Conservation (phyloP, 2,113 vertebrate genomes). For the Miniopterus natalensis region DNA sequence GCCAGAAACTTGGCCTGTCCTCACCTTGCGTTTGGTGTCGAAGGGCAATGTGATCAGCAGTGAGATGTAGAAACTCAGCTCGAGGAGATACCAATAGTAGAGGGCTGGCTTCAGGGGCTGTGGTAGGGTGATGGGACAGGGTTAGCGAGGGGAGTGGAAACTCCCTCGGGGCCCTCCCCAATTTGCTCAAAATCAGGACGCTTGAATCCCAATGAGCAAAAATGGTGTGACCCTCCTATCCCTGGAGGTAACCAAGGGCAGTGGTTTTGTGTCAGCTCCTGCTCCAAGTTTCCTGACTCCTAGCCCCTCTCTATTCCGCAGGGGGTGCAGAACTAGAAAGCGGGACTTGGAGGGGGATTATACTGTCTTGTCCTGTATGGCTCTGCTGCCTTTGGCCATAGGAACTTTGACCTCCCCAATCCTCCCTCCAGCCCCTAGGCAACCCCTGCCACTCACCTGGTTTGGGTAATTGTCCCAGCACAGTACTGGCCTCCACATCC, state of each 20-base stretch:
- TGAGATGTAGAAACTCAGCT: conserved; percentile 95
- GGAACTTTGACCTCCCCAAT: neutral
- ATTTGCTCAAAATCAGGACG: neutral
- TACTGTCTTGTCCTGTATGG: rapidly evolving
- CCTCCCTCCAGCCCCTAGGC: neutral
- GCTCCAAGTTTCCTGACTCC: neutral
- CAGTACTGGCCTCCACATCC: conserved; percentile 93
- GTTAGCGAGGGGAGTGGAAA: neutral
- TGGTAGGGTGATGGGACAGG: neutral
- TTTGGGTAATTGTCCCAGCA: conserved; percentile 94
- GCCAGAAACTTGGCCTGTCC: neutral
- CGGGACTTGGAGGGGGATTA: neutral
- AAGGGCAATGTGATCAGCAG: conserved; percentile 93
- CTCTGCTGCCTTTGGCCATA: neutral
- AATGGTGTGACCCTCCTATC: neutral
- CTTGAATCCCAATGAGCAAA: neutral
- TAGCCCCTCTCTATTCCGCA: neutral
- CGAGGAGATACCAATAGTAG: conserved; percentile 95
- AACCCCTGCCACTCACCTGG: conserved; percentile 89
- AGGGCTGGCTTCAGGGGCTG: conserved; percentile 90
- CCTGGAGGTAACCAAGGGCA: neutral
- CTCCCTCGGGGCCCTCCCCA: neutral
- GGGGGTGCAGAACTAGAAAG: neutral
- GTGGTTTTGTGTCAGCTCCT: neutral
- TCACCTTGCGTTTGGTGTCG: conserved; percentile 96